Evolutionary conservation across 2,888 invertebrate species (phyloP).

Genomic region (Ellobium chinense): DNA sequence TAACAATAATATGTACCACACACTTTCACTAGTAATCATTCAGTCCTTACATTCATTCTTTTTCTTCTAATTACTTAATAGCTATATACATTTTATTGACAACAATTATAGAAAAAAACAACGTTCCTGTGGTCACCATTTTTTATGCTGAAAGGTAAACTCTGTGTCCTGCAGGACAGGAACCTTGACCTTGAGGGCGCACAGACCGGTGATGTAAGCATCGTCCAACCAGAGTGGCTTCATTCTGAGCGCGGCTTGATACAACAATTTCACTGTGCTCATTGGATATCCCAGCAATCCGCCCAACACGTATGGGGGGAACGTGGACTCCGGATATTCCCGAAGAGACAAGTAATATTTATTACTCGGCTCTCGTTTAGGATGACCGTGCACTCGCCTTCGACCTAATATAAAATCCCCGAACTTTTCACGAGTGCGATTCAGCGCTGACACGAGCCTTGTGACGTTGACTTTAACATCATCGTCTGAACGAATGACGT

Average conservation of each 20-base stretch:
- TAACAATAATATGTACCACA: no score
- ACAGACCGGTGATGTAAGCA: constrained; percentile 22
- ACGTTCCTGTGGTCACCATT: no score
- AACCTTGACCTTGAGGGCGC: constrained; percentile 8
- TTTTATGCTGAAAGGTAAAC: neutral
- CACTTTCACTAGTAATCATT: no score
- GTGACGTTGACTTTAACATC: constrained; percentile 75
- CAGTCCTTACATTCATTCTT: no score
- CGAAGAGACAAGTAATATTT: constrained; percentile 54
- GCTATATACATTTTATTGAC: no score
- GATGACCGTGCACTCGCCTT: constrained; percentile 50
- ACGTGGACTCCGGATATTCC: constrained; percentile 58
- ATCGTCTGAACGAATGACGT: constrained; percentile 75
- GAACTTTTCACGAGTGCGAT: constrained; percentile 3
- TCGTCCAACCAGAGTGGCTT: constrained; percentile 32
- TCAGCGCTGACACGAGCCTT: constrained; percentile 80
- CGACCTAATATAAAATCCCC: constrained; percentile 62
- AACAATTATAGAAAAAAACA: no score
- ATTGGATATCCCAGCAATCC: constrained; percentile 18
- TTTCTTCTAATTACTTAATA: no score
- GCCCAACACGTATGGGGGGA: constrained; percentile 56
- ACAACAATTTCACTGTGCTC: constrained; percentile 11
- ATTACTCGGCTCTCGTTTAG: constrained; percentile 44
- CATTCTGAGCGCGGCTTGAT: constrained; percentile 3
- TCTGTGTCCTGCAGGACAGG: neutral